Percentiles rank a stretch among this genome's conserved stretches.
phyloP scores from a whole-genome alignment of 2,888 invertebrate genomes.

The Apocheima hispidaria region DNA sequence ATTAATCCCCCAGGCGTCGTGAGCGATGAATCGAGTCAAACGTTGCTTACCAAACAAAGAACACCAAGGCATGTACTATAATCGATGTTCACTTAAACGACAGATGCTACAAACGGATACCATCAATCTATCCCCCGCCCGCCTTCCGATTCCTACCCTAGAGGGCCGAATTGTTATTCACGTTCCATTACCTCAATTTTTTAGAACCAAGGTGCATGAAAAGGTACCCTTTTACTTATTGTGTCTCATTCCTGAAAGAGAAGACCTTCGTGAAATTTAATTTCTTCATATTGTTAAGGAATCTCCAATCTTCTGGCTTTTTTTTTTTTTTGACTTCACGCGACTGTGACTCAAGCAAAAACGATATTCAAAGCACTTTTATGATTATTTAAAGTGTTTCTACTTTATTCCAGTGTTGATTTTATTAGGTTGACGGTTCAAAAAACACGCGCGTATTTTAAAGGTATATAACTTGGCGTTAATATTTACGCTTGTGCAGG shows the following conservation, averaged over 20 bases:
- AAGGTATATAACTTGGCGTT: slow-evolving; percentile 11
- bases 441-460: neutral
- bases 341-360: slow-evolving; percentile 43
- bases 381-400: neutral
- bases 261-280: slow-evolving; percentile 76
- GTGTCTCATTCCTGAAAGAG: slow-evolving; percentile 78
- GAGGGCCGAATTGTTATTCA: slow-evolving; percentile 83
- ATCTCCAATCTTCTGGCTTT: too few species aligned
- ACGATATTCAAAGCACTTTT: too few species aligned
- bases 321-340: slow-evolving; percentile 58
- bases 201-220: slow-evolving; percentile 80
- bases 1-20: slow-evolving; percentile 71
- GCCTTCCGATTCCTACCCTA: slow-evolving; percentile 52
- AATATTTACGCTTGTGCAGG: slow-evolving; percentile 39
- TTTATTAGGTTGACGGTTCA: neutral
- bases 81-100: slow-evolving; percentile 84
- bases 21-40: slow-evolving; percentile 77
- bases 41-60: slow-evolving; percentile 78
- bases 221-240: slow-evolving; percentile 83
- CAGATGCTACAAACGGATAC: slow-evolving; percentile 84
- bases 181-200: slow-evolving; percentile 85
- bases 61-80: slow-evolving; percentile 79
- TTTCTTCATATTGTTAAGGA: slow-evolving; percentile 67
- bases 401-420: neutral
- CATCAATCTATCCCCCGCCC: slow-evolving; percentile 78